A percentile compares a stretch with the other conserved stretches of the same genome.
Evolutionary conservation across 2,113 vertebrate species (phyloP).

Genomic region (Sciurus niger): DNA sequence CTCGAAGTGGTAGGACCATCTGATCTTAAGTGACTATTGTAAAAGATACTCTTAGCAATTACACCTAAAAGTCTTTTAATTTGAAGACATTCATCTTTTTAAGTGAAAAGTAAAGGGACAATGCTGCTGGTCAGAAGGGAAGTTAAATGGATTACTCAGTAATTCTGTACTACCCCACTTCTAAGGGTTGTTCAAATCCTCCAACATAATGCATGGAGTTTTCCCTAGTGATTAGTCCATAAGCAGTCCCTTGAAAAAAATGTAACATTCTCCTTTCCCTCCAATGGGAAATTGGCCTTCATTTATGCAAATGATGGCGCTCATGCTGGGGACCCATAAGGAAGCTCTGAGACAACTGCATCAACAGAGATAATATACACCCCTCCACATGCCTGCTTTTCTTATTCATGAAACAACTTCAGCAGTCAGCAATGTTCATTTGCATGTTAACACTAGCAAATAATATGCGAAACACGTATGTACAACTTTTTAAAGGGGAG

Average conservation of each 20-base stretch:
- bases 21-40: neutral
- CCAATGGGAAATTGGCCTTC: neutral
- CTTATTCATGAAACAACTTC: conserved; percentile 67
- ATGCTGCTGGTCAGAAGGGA: conserved; percentile 6
- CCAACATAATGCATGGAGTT: conserved; percentile 58
- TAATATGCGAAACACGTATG: conserved; percentile 71
- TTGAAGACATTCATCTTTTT: conserved; percentile 42
- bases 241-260: conserved; percentile 63
- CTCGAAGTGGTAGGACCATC: neutral
- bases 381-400: neutral
- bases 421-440: conserved; percentile 78
- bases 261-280: neutral
- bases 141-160: conserved; percentile 56
- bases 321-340: conserved; percentile 34
- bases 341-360: conserved; percentile 68
- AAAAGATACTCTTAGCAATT: neutral
- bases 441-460: conserved; percentile 77
- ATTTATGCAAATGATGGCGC: conserved; percentile 57
- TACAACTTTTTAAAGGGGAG: conserved; percentile 54
- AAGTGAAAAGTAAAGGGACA: conserved; percentile 16
- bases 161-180: neutral
- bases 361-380: conserved; percentile 68
- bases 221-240: conserved; percentile 43
- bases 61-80: conserved; percentile 48
- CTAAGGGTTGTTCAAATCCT: conserved; percentile 63